Evolutionary conservation across 2,113 vertebrate genomes (phyloP).

Genomic region (Alectura lathami): DNA sequence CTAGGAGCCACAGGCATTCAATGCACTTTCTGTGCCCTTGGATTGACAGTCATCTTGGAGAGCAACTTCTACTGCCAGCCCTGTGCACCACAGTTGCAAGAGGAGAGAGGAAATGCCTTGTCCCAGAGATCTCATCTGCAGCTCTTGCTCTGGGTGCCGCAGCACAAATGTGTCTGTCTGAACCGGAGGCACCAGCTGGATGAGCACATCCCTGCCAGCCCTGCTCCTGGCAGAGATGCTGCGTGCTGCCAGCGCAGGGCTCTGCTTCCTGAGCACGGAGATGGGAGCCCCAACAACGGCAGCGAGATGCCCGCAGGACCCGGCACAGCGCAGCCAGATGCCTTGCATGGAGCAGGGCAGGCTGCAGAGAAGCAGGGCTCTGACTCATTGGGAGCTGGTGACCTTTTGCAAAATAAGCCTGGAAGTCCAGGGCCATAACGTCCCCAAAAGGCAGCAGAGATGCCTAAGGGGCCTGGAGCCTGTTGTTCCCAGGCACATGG

Average conservation of each 20-base stretch:
- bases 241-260: not conserved
- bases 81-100: not conserved
- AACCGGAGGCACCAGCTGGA: not conserved
- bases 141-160: not conserved
- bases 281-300: not conserved
- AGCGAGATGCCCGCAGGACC: not conserved
- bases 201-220: accelerated
- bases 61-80: not conserved
- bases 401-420: constrained; percentile 55
- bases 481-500: not conserved
- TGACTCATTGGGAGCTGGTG: constrained; percentile 46
- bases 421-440: not conserved
- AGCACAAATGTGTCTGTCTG: not conserved
- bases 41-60: not conserved
- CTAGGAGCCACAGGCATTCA: not conserved
- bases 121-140: not conserved
- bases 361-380: not conserved
- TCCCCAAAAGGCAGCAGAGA: constrained; percentile 10
- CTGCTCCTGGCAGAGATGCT: not conserved
- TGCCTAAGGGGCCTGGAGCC: constrained; percentile 35
- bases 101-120: not conserved
- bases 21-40: not conserved
- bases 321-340: no score
- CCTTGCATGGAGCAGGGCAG: not conserved
- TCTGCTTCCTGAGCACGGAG: not conserved